Base-by-base conservation (phyloP, 2,797 vertebrate species). In the Acrossocheilus fasciatus region DNA sequence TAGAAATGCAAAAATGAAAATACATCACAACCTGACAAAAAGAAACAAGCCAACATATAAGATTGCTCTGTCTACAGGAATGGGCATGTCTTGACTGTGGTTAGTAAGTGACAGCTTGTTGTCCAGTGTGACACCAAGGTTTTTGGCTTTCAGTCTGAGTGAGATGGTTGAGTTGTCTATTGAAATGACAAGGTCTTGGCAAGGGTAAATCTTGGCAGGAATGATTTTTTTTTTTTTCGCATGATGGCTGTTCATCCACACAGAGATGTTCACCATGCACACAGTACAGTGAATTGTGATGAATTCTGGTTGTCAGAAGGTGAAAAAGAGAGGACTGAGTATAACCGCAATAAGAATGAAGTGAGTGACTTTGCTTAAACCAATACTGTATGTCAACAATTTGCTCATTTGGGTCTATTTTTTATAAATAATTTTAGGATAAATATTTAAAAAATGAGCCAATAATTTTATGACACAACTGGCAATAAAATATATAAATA, bases 141-240 rank as follows among this genome's bases (percentile, higher is more conserved):
- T 79, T 79, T 64, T 79, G 77, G 77, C 77, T 79, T 79, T 64
- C 57, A 64, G 57, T 45, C 57, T 64, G 54, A 15, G 39, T 62
- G 57, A 79, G 57, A 79, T 79, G 77, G 39, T 79, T 79, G 77
- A 79, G 77, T 79, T 79, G 54, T 79, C 57, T 64, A 64, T 64
- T 79, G 77, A 79, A 79, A 64, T 64, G 77, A 79, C 77, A 64
- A 64, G 77, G 57, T 30, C 77, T 79, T 79, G 77, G 77, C 77
- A 62, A 43, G 15, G 39, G 36, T 45, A 9, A 1, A 62, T 79
- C 54, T 79, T 79, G 76, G 76, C 76, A 43, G 11, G 11, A 77
- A 76, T 36, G 0, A 66, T 30, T 0, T 9, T 68, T 36, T 1
- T 17, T 6, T 64, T 15, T 30, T 34, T 66, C 4, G 30, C 64